phyloP scores from a whole-genome alignment of 2,888 invertebrate genomes.

The Panorpa germanica region DNA sequence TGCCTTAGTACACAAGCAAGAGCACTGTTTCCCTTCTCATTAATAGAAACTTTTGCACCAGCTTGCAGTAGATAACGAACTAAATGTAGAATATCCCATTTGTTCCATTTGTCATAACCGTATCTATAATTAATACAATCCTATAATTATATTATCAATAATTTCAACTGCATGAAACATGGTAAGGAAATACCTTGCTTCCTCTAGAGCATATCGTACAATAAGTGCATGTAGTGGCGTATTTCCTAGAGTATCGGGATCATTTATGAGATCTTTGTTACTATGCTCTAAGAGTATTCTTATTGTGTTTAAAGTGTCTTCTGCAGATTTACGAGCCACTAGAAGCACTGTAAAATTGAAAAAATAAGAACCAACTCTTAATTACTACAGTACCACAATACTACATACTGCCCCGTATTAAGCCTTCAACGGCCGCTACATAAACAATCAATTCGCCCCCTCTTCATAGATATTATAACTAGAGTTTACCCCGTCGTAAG shows the following conservation, averaged over 20 bases:
- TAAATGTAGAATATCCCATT: constrained; percentile 54
- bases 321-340: constrained; percentile 46
- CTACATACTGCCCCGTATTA: too few species aligned
- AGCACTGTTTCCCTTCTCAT: constrained; percentile 47
- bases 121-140: constrained; percentile 20
- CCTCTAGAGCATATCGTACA: constrained; percentile 46
- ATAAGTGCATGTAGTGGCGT: constrained; percentile 49
- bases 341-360: constrained; percentile 31
- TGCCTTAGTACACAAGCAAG: constrained; percentile 50
- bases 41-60: constrained; percentile 46
- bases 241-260: constrained; percentile 51
- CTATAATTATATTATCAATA: background rate
- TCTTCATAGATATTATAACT: too few species aligned
- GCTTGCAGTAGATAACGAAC: constrained; percentile 40
- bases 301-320: constrained; percentile 48
- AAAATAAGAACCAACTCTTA: too few species aligned
- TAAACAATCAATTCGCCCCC: too few species aligned
- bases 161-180: too few species aligned
- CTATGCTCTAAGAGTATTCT: constrained; percentile 51
- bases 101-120: constrained; percentile 50
- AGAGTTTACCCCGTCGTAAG: too few species aligned
- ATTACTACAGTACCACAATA: background rate
- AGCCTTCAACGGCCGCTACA: too few species aligned
- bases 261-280: constrained; percentile 51
- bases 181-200: constrained; percentile 30